Percentiles rank a stretch among this genome's conserved stretches.
Evolutionary conservation across 1,140 invertebrate species (phyloP).

Genomic region (Chironomus striatipennis): DNA sequence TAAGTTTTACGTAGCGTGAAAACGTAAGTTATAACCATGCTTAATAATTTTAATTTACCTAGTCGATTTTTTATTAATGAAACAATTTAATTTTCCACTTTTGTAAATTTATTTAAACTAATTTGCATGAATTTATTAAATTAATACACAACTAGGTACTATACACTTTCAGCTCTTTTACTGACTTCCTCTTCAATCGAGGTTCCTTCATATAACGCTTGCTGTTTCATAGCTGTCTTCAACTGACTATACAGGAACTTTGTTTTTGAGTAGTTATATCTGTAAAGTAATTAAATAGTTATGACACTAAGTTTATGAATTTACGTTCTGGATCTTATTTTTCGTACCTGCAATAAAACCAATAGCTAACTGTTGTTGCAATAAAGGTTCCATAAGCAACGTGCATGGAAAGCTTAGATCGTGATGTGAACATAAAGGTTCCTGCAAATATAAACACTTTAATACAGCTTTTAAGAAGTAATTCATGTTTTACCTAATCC

Average conservation of each 20-base stretch:
- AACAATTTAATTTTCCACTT: background rate
- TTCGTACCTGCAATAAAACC: conserved; percentile 42
- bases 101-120: background rate
- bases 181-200: conserved; percentile 32
- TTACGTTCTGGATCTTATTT: background rate
- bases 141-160: background rate
- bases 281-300: conserved; percentile 25
- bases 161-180: conserved; percentile 24
- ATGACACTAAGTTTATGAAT: background rate
- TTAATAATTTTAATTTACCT: too few relatives aligned
- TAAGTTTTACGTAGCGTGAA: too few relatives aligned
- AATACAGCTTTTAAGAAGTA: background rate
- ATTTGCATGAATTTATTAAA: background rate
- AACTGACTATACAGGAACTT: conserved; percentile 41
- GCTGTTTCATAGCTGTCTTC: conserved; percentile 37
- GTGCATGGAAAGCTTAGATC: conserved; percentile 41
- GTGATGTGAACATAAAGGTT: conserved; percentile 52
- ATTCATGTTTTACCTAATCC: conserved; percentile 32
- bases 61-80: too few relatives aligned
- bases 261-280: conserved; percentile 42
- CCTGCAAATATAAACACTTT: conserved; percentile 31
- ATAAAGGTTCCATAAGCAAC: conserved; percentile 45
- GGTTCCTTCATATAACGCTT: conserved; percentile 40
- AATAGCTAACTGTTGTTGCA: conserved; percentile 46
- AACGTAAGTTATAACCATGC: too few relatives aligned